Evolutionary conservation across 2,113 vertebrate species (phyloP).

Genomic region (Dryoscopus gambensis): DNA sequence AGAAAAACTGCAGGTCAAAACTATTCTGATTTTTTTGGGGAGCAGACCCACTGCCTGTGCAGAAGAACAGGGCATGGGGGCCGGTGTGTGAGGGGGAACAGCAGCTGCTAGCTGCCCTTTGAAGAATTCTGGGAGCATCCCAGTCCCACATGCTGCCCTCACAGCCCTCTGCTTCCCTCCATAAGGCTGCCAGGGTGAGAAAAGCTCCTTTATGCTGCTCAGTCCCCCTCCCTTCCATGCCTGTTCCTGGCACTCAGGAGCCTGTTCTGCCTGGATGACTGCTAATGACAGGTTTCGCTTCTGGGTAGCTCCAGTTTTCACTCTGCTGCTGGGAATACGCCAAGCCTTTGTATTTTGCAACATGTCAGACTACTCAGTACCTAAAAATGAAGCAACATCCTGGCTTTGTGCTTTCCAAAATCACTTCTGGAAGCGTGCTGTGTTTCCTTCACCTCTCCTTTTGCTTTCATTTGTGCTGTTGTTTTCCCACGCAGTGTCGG

Average conservation of each 20-base stretch:
- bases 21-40: background rate
- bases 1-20: background rate
- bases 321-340: background rate
- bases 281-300: constrained; percentile 30
- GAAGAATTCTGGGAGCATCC: background rate
- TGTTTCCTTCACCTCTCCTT: background rate
- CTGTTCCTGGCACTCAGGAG: background rate
- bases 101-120: background rate
- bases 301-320: constrained; percentile 25
- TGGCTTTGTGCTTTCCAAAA: constrained; percentile 4
- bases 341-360: constrained; percentile 43
- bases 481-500: fast-evolving
- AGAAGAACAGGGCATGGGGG: background rate
- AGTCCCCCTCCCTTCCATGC: background rate
- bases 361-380: constrained; percentile 20
- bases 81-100: background rate
- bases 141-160: background rate
- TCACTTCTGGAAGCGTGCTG: background rate
- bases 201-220: background rate
- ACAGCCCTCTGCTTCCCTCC: background rate
- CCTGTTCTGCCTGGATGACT: background rate
- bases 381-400: constrained; percentile 22
- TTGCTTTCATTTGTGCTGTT: background rate
- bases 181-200: background rate
- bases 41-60: background rate